These are phyloP conservation scores for Eupithecia dodoneata DNA, from an alignment of 2,888 invertebrate genomes.

Conservation along the genomic window DNA sequence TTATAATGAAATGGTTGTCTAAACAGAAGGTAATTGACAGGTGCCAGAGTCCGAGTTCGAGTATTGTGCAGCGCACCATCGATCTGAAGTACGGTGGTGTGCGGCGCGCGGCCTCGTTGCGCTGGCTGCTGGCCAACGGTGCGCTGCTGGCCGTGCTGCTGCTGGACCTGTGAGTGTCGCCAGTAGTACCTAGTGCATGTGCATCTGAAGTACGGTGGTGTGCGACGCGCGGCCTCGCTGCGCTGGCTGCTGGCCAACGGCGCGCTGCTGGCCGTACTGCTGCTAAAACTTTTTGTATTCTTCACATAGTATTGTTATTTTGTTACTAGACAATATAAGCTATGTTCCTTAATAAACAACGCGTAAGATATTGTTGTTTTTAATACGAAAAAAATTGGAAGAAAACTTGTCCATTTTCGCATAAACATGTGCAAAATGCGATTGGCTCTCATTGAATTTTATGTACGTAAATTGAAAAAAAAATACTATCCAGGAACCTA, in stretches of 20 bases:
- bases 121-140: conserved; percentile 85
- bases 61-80: conserved; percentile 81
- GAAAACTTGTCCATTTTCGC: too few relatives aligned
- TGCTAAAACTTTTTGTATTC: conserved; percentile 53
- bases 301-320: too few relatives aligned
- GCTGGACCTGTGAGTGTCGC: conserved; percentile 84
- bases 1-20: background rate
- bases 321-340: too few relatives aligned
- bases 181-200: background rate
- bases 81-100: conserved; percentile 78
- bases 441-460: too few relatives aligned
- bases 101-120: conserved; percentile 79
- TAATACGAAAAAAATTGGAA: too few relatives aligned
- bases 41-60: conserved; percentile 66
- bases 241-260: conserved; percentile 85
- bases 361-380: too few relatives aligned
- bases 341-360: too few relatives aligned
- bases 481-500: too few relatives aligned
- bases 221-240: conserved; percentile 79
- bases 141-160: conserved; percentile 81
- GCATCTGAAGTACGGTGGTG: conserved; percentile 74
- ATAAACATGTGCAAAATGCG: too few relatives aligned
- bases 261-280: conserved; percentile 79
- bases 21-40: conserved; percentile 42
- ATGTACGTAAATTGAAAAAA: too few relatives aligned